Evolutionary conservation across 1,140 invertebrate genomes (phyloP), one percentile per base, ranked within the genome.

Genomic region (Drosophila gunungcola): DNA sequence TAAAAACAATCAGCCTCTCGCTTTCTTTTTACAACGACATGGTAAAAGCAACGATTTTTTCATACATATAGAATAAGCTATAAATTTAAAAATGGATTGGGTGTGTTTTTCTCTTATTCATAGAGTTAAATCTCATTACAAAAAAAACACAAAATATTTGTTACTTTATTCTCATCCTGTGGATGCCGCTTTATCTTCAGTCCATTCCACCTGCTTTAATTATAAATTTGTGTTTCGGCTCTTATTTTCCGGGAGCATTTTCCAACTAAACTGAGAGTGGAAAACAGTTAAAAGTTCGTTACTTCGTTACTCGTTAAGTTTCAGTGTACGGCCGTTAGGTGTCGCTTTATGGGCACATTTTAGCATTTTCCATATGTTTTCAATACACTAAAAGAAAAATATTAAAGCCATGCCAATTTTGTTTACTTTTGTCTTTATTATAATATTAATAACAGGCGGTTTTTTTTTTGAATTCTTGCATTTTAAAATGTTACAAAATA

Each of bases 331-430:
- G 51, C 78, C 83, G 75, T 69, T 86, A 79, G 82, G 78, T 82
- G 82, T 45, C 65, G 83, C 83, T 86, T 86, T 86, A 86, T 86
- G 83, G 42, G 5, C 42, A 75, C 75, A 82, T 78, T 75, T 51
- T 36, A 62, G 48, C 61, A 57, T 64, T 77, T 67, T 76, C 64
- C 80, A 78, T 68, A 76, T 64, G 64, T 34, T 63, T 21, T 36
- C 21, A 25, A 3, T 9, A 9, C 64, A 65, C 46, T 10, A 7
- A 27, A 48, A 48, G 10, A 9, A 3, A 13, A 49, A 13, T 7
- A 21, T 21, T 21, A 21, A 21, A 21, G 16, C 16, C 0, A 1
- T 21, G 16, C 16, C 16, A 21, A 21, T 21, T 21, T 21, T 21
- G 16, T 21, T 21, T 21, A 21, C 16, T 21, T 21, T 21, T 21